Conservation (phyloP, 2,797 vertebrate species). For the Galagoides demidoff region DNA sequence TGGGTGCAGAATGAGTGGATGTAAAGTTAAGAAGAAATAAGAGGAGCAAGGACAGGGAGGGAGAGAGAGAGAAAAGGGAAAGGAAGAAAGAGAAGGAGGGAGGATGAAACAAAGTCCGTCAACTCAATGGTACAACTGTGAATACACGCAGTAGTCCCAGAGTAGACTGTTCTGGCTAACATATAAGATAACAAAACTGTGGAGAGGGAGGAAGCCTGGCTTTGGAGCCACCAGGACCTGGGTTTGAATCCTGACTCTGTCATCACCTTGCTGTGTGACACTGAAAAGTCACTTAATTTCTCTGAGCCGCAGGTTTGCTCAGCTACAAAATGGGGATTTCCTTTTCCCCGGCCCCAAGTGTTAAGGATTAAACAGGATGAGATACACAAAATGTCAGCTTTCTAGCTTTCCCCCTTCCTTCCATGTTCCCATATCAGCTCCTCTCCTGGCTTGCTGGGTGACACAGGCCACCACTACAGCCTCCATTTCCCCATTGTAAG, state of each 20-base stretch:
- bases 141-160: background rate
- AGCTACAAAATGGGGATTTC: background rate
- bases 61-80: background rate
- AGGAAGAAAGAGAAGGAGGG: background rate
- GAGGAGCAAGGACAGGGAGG: background rate
- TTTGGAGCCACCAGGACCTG: background rate
- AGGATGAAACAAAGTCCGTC: background rate
- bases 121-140: background rate
- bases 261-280: background rate
- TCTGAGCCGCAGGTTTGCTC: slow-evolving; percentile 28
- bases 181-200: background rate
- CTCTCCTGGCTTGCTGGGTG: background rate
- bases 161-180: background rate
- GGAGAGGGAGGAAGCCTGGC: background rate
- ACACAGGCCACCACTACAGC: background rate
- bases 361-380: background rate
- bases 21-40: background rate
- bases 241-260: background rate
- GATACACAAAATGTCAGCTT: background rate
- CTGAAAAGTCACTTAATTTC: background rate
- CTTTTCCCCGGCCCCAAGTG: background rate
- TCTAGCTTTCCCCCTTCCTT: background rate
- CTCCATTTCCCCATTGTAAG: background rate
- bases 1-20: background rate
- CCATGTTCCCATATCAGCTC: background rate